phyloP scores from a whole-genome alignment of 2,888 invertebrate genomes.

The Strigamia crassipes region DNA sequence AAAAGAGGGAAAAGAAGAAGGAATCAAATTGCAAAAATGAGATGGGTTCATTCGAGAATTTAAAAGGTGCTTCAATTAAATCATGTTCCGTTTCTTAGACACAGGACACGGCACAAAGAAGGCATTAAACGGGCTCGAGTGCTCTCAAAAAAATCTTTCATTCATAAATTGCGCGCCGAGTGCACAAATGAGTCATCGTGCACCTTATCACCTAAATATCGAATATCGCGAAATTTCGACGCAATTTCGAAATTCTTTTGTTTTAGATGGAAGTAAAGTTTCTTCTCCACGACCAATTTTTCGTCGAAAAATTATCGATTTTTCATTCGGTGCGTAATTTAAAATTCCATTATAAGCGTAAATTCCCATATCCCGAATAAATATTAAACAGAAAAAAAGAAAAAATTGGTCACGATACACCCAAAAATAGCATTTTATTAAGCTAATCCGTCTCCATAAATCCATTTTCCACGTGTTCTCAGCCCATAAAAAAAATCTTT shows the following conservation, averaged over 20 bases:
- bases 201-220: no score
- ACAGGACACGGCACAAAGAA: background rate
- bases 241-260: no score
- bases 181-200: conserved; percentile 23
- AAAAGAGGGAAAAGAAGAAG: background rate
- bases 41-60: background rate
- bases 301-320: background rate
- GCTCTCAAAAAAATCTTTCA: conserved; percentile 11
- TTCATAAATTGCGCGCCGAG: background rate
- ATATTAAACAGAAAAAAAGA: background rate
- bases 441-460: background rate
- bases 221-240: no score
- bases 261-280: no score
- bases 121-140: background rate
- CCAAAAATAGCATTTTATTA: background rate
- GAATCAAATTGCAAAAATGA: conserved; percentile 27
- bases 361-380: background rate
- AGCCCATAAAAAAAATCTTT: background rate
- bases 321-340: background rate
- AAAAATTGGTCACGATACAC: background rate
- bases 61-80: conserved; percentile 33
- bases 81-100: conserved; percentile 4
- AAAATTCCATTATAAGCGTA: background rate
- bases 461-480: background rate
- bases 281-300: background rate